Base-by-base conservation (phyloP, 1,140 invertebrate genomes). In the Melitaea cinxia region DNA sequence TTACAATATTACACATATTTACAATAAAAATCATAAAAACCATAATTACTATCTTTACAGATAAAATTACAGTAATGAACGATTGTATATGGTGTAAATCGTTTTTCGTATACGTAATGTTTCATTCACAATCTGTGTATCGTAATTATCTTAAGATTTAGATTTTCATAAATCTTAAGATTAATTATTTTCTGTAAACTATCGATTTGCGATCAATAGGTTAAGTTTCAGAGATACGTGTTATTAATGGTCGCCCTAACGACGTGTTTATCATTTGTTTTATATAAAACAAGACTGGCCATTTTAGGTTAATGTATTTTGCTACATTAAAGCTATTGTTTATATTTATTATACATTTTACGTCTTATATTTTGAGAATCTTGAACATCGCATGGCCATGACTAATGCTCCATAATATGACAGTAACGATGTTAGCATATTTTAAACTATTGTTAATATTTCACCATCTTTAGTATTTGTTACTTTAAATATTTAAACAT, bases 181-280 rank as follows among this genome's bases (percentile, higher is more conserved):
- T 88, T 73, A 82, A 86, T 86, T 78, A 73, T 75, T 64, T 58
- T 57, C 60, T 74, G 72, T 73, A 79, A 70, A 60, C 72, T 77
- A 83, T 83, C 83, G 78, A 83, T 83, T 76, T 72, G 50, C 62
- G 72, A 83, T 88, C 82, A 84, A 84, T 85, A 73, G 72, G 61
- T 15, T 15, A 68, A 73, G 77, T 76, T 66, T 65, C 63, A 54
- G 49, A 80, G 68, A 76, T 52, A 58, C 23, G 23, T 15, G 23
- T 45, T 47, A 47, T 47, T 47, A 23, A 47, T 47, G 17, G 21
- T 23, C 2, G 23, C 21, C 2, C 75, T 73, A 45, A 57, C 61
- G 64, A 47, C 23, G 17, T 47, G 21, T 61, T 19, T 19, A 47
- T 47, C 17, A 47, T 47, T 47, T 47, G 23, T 47, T 19, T 21